Evolutionary conservation across 2,797 vertebrate species (phyloP), one percentile per base, ranked within the genome.

Genomic region (Epinephelus awoara): DNA sequence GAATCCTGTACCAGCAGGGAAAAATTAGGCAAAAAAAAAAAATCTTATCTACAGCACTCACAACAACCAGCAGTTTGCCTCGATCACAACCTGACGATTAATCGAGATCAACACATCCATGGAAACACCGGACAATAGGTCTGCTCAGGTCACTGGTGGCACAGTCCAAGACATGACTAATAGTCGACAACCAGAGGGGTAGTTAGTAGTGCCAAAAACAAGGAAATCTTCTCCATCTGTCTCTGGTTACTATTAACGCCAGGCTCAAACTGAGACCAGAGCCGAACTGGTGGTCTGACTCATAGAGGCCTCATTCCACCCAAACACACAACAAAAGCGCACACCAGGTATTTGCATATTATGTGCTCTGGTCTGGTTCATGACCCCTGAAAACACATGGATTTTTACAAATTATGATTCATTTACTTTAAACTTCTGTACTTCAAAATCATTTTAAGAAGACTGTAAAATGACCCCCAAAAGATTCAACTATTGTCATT

Each of bases 161-260:
- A 82, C 40, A 38, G 58, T 56, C 56, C 52, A 65, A 50, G 29
- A 40, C 27, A 42, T 67, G 68, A 83, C 56, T 84, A 82, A 83
- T 54, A 64, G 61, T 74, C 75, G 84, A 64, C 84, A 80, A 72
- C 80, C 72, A 80, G 65, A 84, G 83, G 75, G 82, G 79, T 49
- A 71, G 66, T 56, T 9, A 49, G 38, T 61, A 64, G 56, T 56
- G 77, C 79, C 58, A 83, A 77, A 70, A 77, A 74, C 52, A 77
- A 55, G 84, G 17, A 82, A 81, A 82, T 84, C 63, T 61, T 84
- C 73, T 77, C 54, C 55, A 75, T 83, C 70, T 69, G 29, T 72
- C 57, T 82, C 71, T 77, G 73, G 71, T 72, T 78, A 58, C 72
- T 72, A 85, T 72, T 63, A 83, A 46, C 11, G 1, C n/a, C 52